phyloP scores from a whole-genome alignment of 2,888 invertebrate species.

The Sussaba pulchella region DNA sequence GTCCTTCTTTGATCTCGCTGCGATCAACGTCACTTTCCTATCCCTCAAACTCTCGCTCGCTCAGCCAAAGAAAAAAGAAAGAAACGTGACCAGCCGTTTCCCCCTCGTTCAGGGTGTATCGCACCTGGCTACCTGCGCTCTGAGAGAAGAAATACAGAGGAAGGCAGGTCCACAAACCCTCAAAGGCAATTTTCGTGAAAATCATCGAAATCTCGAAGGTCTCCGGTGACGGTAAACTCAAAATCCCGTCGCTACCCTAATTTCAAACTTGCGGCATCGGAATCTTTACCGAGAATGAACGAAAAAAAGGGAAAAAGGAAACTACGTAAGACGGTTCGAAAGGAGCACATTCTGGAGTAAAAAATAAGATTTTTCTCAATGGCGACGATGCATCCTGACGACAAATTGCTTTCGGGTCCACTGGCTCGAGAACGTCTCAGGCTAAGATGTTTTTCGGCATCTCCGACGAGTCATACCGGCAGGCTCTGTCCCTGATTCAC shows the following conservation, averaged over 20 bases:
- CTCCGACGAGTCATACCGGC: neutral
- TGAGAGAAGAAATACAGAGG: conserved; percentile 1
- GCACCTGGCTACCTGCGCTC: conserved; percentile 79
- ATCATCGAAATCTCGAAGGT: neutral
- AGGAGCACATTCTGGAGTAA: conserved; percentile 19
- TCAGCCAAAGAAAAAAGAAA: conserved; percentile 24
- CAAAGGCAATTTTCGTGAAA: neutral
- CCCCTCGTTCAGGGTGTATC: conserved; percentile 66
- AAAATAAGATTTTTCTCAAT: conserved; percentile 21
- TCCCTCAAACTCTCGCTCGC: neutral
- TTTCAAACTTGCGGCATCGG: too few relatives aligned
- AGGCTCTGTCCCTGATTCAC: too few relatives aligned
- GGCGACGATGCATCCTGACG: neutral
- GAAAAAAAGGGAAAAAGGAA: conserved; percentile 17
- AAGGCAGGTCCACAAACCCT: neutral
- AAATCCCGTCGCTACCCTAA: conserved; percentile 40
- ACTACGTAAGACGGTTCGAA: neutral
- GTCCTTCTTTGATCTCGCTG: conserved; percentile 35
- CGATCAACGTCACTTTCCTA: conserved; percentile 34
- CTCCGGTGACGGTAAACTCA: conserved; percentile 54
- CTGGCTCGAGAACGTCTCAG: neutral
- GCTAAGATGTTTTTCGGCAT: conserved; percentile 10
- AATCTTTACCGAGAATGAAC: neutral
- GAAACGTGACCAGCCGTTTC: conserved; percentile 50
- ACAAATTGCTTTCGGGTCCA: conserved; percentile 1